Base-by-base conservation (phyloP, 2,797 vertebrate genomes). In the Pelochelys cantorii region DNA sequence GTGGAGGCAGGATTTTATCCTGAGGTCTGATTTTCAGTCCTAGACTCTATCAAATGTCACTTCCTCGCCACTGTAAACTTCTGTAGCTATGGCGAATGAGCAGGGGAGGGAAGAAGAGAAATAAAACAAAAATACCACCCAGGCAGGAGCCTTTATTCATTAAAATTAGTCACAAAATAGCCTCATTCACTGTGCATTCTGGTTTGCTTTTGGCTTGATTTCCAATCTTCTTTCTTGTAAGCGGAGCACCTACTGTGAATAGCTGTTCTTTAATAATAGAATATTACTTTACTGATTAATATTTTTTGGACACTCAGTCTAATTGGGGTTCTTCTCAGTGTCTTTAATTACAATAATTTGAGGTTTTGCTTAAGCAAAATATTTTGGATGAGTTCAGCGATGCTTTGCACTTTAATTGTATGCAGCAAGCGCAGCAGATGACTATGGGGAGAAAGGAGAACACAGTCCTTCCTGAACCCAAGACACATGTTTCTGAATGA, bases 281-380 rank as follows among this genome's bases (percentile, higher is more conserved):
- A 92, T 91, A 92, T 97, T 97, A 88, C 89, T 94, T 97, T 91
- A 18, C 93, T 78, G 85, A 87, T 92, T 87, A 94, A 95, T 94
- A 91, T 97, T 96, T 97, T 88, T 93, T 95, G 96, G 95, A 96
- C 97, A 65, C 57, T 90, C 88, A 81, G 94, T 91, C 95, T 96
- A 91, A 96, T 95, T 93, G 89, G 0, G 34, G 89, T 81, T 96
- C 96, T 96, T 97, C 86, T 80, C 89, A 95, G 94, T 92, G 95
- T 79, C 93, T 97, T 97, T 97, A 97, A 98, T 97, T 96, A 94
- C 79, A 94, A 88, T 96, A 96, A 97, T 97, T 90, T 37, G 89
- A 96, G 92, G 79, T 96, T 94, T 97, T 97, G 93, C 95, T 96
- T 92, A 84, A 85, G 90, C 93, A 95, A 97, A 97, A 85, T 86